Percentiles rank a stretch among this genome's conserved stretches.
Conservation (phyloP, 1,140 invertebrate genomes). For the Centruroides sculpturatus region DNA sequence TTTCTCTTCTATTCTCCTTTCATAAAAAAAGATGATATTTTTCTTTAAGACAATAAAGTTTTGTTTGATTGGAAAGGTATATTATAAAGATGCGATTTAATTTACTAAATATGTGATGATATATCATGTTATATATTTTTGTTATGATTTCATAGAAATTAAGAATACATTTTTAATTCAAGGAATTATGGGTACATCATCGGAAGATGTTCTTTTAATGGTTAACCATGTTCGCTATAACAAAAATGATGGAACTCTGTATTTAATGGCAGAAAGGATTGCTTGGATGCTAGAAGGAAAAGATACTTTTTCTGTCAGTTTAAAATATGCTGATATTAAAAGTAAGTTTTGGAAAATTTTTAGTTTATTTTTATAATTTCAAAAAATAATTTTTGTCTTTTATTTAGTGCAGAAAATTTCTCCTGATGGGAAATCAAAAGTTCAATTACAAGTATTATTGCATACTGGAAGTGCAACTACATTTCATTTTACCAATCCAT, state of each 20-base stretch:
- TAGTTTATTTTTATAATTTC: neutral
- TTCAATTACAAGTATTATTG: constrained; percentile 94
- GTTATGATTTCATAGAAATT: too few species aligned
- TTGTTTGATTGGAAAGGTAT: too few species aligned
- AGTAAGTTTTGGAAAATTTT: constrained; percentile 40
- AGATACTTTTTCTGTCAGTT: constrained; percentile 78
- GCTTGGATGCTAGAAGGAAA: constrained; percentile 86
- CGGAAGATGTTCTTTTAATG: constrained; percentile 83
- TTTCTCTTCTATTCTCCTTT: too few species aligned
- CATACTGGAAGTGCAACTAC: constrained; percentile 87
- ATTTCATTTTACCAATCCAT: constrained; percentile 92
- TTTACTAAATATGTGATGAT: too few species aligned
- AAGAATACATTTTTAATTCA: too few species aligned
- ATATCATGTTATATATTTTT: too few species aligned
- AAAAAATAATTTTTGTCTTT: constrained; percentile 10
- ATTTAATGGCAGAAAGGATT: constrained; percentile 86
- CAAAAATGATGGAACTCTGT: constrained; percentile 89
- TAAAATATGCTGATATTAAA: constrained; percentile 92
- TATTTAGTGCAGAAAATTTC: constrained; percentile 89
- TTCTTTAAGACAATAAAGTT: too few species aligned
- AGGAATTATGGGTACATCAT: constrained; percentile 16
- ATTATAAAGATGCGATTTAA: too few species aligned
- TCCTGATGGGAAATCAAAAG: constrained; percentile 92
- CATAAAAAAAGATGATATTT: too few species aligned
- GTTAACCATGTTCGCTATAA: constrained; percentile 84